Conservation (phyloP, 1,140 invertebrate genomes). For the Latrodectus geometricus region DNA sequence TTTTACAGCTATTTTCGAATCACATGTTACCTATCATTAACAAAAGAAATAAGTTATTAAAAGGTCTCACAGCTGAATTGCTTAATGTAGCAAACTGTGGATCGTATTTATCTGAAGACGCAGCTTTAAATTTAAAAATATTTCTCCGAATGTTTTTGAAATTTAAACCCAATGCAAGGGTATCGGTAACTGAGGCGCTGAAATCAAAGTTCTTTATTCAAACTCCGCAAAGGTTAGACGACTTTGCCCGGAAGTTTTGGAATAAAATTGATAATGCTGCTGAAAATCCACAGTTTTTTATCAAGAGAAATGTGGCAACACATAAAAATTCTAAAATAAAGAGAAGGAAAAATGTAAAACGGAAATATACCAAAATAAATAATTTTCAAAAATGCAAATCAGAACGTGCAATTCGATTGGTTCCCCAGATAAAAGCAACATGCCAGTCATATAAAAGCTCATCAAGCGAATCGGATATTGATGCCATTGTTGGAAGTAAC, state of each 20-base stretch:
- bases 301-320: too few relatives aligned
- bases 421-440: too few relatives aligned
- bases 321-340: too few relatives aligned
- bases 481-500: too few relatives aligned
- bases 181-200: neutral
- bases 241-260: slow-evolving; percentile 3
- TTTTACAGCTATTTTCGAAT: slow-evolving; percentile 28
- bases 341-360: too few relatives aligned
- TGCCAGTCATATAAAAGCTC: too few relatives aligned
- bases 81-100: neutral
- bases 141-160: slow-evolving; percentile 2
- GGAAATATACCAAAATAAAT: too few relatives aligned
- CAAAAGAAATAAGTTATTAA: neutral
- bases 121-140: neutral
- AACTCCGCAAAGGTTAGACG: neutral
- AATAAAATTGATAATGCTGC: neutral
- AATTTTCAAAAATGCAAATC: too few relatives aligned
- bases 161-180: neutral
- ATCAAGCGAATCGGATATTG: too few relatives aligned
- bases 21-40: neutral
- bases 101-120: neutral
- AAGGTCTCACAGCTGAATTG: neutral
- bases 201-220: neutral
- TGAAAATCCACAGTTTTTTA: too few relatives aligned
- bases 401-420: too few relatives aligned